Conservation (phyloP, 2,888 invertebrate genomes). For the Cetonia aurata region DNA sequence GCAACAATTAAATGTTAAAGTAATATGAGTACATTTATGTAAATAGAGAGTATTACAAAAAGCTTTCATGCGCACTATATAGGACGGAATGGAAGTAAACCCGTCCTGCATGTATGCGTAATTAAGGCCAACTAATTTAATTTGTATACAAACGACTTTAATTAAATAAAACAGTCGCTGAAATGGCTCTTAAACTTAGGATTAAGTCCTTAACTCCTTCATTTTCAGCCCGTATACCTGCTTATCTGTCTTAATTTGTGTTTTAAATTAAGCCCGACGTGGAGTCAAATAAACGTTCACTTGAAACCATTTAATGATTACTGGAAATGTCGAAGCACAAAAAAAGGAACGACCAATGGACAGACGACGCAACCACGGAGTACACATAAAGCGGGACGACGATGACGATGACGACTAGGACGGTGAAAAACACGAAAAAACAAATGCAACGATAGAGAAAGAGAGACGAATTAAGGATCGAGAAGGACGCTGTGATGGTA, state of each 20-base stretch:
- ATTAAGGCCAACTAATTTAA: constrained; percentile 58
- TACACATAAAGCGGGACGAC: constrained; percentile 1
- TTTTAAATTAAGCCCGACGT: constrained; percentile 60
- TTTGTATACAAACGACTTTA: constrained; percentile 59
- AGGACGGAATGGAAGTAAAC: too few species aligned
- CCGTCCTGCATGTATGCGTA: constrained; percentile 40
- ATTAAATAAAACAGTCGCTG: constrained; percentile 54
- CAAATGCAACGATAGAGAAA: constrained; percentile 20
- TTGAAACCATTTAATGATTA: constrained; percentile 39
- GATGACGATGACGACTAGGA: constrained; percentile 35
- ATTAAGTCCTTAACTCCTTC: constrained; percentile 60
- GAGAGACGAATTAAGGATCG: constrained; percentile 27
- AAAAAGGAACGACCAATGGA: constrained; percentile 18
- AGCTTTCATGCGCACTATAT: too few species aligned
- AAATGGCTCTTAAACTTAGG: constrained; percentile 56
- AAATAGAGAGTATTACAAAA: too few species aligned
- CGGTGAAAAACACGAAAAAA: constrained; percentile 26
- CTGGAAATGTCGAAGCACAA: constrained; percentile 31
- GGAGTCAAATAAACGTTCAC: constrained; percentile 53
- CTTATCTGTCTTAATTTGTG: constrained; percentile 61
- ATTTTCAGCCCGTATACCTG: constrained; percentile 56
- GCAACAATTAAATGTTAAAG: too few species aligned
- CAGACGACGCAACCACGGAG: neutral
- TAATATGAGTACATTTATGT: too few species aligned
- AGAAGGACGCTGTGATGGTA: constrained; percentile 16